Percentiles rank a stretch among this genome's conserved stretches.
These are phyloP conservation scores for Suricata suricatta DNA, from an alignment of 2,113 vertebrate genomes.

Conservation along the genomic window DNA sequence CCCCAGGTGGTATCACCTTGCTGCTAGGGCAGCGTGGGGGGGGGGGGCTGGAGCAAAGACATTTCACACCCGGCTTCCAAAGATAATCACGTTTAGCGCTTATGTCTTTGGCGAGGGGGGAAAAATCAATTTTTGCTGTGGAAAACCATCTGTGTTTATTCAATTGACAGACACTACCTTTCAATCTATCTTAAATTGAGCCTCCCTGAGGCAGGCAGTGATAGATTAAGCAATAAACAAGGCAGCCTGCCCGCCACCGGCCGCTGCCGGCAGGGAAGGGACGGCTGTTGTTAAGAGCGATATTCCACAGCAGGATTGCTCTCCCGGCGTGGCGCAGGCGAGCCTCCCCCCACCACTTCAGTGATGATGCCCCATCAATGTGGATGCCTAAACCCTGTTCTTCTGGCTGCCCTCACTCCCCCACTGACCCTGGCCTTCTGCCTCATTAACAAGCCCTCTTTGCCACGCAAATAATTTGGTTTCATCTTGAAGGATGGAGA, in stretches of 20 bases:
- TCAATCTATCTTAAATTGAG: conserved; percentile 74
- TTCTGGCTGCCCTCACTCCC: background rate
- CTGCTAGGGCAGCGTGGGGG: background rate
- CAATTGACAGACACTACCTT: conserved; percentile 73
- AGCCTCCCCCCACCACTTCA: background rate
- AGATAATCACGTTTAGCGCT: conserved; percentile 72
- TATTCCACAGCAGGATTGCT: background rate
- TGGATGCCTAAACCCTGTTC: background rate
- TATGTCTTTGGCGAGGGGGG: conserved; percentile 67
- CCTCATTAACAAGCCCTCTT: conserved; percentile 50
- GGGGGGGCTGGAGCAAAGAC: conserved; percentile 35
- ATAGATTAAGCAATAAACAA: conserved; percentile 79
- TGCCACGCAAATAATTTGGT: conserved; percentile 20
- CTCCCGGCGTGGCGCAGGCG: background rate
- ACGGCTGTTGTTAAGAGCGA: background rate
- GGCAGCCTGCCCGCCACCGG: conserved; percentile 35
- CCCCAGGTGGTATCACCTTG: background rate
- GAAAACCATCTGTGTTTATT: conserved; percentile 81
- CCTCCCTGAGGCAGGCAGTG: conserved; percentile 76
- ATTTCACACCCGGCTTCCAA: conserved; percentile 76
- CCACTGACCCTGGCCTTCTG: conserved; percentile 4
- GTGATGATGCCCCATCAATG: conserved; percentile 34
- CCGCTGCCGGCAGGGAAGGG: conserved; percentile 23
- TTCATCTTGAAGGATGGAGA: conserved; percentile 11
- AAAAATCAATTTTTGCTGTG: conserved; percentile 71